Evolutionary conservation across 2,797 vertebrate genomes (phyloP).

Genomic region (Echeneis naucrates): DNA sequence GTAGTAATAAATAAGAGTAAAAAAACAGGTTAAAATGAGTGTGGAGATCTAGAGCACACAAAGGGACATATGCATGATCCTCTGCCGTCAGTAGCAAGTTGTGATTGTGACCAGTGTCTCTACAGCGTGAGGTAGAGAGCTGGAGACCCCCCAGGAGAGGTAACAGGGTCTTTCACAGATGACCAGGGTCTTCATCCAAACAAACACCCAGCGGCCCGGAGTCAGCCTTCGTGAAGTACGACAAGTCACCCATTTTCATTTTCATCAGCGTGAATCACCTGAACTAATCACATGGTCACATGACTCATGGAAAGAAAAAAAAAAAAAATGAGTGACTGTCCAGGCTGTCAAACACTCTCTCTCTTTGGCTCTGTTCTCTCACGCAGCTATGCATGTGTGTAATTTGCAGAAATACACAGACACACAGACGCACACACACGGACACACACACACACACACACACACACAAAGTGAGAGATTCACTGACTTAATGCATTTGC

Average conservation of each 20-base stretch:
- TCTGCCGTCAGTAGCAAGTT: constrained; percentile 83
- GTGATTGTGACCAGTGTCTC: constrained; percentile 86
- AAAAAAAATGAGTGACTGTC: constrained; percentile 46
- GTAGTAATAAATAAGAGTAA: constrained; percentile 87
- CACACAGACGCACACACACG: constrained; percentile 1
- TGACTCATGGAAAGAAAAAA: constrained; percentile 33
- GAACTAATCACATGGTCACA: neutral
- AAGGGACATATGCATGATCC: constrained; percentile 70
- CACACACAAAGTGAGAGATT: constrained; percentile 63
- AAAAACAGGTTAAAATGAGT: constrained; percentile 78
- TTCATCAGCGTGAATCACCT: constrained; percentile 22
- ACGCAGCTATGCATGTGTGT: constrained; percentile 23
- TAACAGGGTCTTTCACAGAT: constrained; percentile 67
- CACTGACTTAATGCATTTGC: constrained; percentile 35
- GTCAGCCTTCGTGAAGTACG: constrained; percentile 52
- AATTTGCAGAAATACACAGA: constrained; percentile 6
- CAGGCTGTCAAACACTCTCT: constrained; percentile 60
- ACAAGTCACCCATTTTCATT: constrained; percentile 40
- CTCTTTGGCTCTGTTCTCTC: constrained; percentile 68
- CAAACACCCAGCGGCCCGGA: constrained; percentile 61
- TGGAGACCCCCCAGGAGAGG: constrained; percentile 74
- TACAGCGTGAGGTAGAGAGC: constrained; percentile 86
- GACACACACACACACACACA: constrained; percentile 21
- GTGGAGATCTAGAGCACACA: constrained; percentile 77
- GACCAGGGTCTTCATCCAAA: constrained; percentile 55